Base-by-base conservation (phyloP, 2,113 vertebrate genomes). In the Paraplagusia blochii region DNA sequence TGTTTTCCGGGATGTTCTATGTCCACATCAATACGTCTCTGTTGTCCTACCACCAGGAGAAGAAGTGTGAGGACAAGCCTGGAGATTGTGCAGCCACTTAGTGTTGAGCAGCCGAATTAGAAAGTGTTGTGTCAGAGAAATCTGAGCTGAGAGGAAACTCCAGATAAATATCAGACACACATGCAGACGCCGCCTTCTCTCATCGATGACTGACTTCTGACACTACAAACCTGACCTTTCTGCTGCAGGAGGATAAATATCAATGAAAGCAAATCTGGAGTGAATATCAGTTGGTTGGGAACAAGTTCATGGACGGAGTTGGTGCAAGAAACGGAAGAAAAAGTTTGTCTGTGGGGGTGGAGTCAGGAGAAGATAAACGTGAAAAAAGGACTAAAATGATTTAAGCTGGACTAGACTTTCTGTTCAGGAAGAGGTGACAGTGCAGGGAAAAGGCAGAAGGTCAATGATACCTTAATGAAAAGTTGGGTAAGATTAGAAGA, bases 81-180 rank as follows among this genome's bases (percentile, higher is more conserved):
- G 19, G 14, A 57, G 55, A 44, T 69, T 63, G 17, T 13, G 29
- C 58, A 52, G 44, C 33, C 52, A 29, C 53, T 73, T 62, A 44
- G 62, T 58, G 66, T 70, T 49, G 54, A 50, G 69, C n/a, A 10
- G 60, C 53, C 68, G 61, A 82, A 80, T 80, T 79, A 80, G 75
- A 84, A 84, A 73, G 60, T 74, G 80, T 79, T 45, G 71, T 67
- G 70, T 81, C 68, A 47, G 81, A 76, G 84, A 69, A 84, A 83
- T 72, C 49, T 43, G 77, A 86, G 71, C 74, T 71, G 45, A 63
- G 54, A 60, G 72, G 59, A 65, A 77, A 63, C 36, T 70, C 57
- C 50, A 58, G 44, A 64, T 56, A 64, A 50, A 48, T 45, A 56
- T 45, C 54, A 17, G n/a, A n/a, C 29, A 58, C 49, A 36, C 44